Base-by-base conservation (phyloP, 2,888 invertebrate genomes). In the Rotaria socialis region DNA sequence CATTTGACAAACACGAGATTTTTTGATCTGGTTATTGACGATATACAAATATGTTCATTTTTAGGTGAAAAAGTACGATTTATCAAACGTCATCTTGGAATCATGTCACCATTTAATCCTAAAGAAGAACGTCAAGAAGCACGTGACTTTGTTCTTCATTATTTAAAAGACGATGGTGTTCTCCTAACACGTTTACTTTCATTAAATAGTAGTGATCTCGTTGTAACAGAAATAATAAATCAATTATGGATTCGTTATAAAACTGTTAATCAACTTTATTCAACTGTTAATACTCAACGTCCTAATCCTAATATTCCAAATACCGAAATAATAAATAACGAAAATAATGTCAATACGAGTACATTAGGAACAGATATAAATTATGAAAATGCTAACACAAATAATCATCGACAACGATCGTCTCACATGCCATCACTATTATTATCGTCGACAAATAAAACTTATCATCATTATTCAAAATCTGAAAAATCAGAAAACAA, bases 91-190 rank as follows among this genome's bases (percentile, higher is more conserved):
- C 86, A 86, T 43, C 58, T 86, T 27, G 86, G 85, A 50, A 85
- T 86, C 41, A 85, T 85, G 55, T 85, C 85, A 35, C 75, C 85
- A 16, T 86, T 84, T 84, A 60, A 52, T 50, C 86, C 75, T 27
- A 56, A 85, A 41, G 47, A 50, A 43, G 87, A 87, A 47, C 85
- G 74, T 35, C 41, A 84, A 58, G 84, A 86, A 52, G 60, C 87
- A 74, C 56, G 85, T 75, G 86, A 86, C 43, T 87, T 87, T 85
- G 85, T 85, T 6, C 67, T 86, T n/a, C 84, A 86, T 55, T 87
- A 87, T 84, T 55, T 87, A 52, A 85, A 86, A 84, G 87, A 87
- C n/a, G 87, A 87, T 85, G 87, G 87, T 6, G 87, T 87, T 14
- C 87, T 87, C 50, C 43, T 86, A 0, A 85, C 86, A 55, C 80